Evolutionary conservation across 2,888 invertebrate species (phyloP), one percentile per base, ranked within the genome.

Genomic region (Diogma glabrata): DNA sequence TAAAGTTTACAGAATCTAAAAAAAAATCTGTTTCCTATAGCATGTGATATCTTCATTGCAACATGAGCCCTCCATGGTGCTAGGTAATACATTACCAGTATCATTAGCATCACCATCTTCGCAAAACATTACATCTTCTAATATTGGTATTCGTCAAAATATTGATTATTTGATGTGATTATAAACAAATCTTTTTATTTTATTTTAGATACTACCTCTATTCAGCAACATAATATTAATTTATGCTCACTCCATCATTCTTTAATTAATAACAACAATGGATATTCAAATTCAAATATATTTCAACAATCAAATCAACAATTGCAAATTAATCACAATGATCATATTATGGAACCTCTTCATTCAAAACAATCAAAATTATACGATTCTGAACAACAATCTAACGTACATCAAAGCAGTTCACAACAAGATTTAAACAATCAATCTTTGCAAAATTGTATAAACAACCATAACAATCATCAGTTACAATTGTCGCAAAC

Each of bases 351-450:
- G 43, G 22, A 43, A 22, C 22, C 23, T 6, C 22, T 20, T 1
- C 43, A 43, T 14, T 23, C 43, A 22, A 43, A 43, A n/a, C 22
- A 43, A 9, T 43, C 23, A 17, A 43, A 43, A 43, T 20, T 43
- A 22, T 43, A 22, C 23, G 43, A 43, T 14, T n/a, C 43, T 22
- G 22, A 43, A 43, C 43, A 43, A n/a, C 43, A 20, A 22, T 43
- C 23, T 43, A 14, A 20, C 4, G 43, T 22, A 22, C 43, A 43
- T n/a, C 43, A 22, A 43, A 43, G n/a, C 22, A 23, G 23, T 43
- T 43, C 23, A n/a, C 20, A 43, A 43, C 8, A 20, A 12, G 22
- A 40, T 40, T 12, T 20, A 40, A 43, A 22, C 9, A n/a, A n/a
- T n/a, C n/a, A n/a, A n/a, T n/a, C n/a, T n/a, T n/a, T n/a, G n/a